phyloP scores from a whole-genome alignment of 1,140 invertebrate genomes.

The Drosophila elegans region DNA sequence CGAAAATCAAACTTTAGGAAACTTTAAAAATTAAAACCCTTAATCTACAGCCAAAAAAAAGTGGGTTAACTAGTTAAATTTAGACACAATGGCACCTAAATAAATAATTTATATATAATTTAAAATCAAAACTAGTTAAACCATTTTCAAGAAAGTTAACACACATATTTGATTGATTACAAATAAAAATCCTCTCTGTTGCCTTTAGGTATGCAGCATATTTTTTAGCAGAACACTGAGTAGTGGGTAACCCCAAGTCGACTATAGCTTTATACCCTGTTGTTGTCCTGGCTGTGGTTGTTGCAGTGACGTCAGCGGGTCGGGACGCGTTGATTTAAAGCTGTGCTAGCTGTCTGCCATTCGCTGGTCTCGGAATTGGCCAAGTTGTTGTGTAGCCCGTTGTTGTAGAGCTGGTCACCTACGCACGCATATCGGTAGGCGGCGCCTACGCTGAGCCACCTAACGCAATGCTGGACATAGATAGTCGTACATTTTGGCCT shows the following conservation, averaged over 20 bases:
- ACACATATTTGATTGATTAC: too few species aligned
- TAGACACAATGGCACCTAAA: too few species aligned
- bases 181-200: neutral
- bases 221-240: neutral
- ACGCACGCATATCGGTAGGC: constrained; percentile 64
- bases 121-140: too few species aligned
- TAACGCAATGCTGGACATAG: constrained; percentile 8
- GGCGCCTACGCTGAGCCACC: constrained; percentile 53
- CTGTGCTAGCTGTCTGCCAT: constrained; percentile 64
- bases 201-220: too few species aligned
- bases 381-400: constrained; percentile 32
- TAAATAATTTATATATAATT: too few species aligned
- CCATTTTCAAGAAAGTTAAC: too few species aligned
- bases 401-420: constrained; percentile 47
- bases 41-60: too few species aligned
- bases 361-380: constrained; percentile 62
- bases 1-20: too few species aligned
- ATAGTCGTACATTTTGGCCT: constrained; percentile 18
- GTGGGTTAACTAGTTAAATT: too few species aligned
- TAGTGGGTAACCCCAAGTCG: neutral
- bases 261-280: neutral
- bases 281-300: constrained; percentile 13
- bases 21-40: too few species aligned
- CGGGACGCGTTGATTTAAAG: constrained; percentile 66
- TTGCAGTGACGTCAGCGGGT: constrained; percentile 59